phyloP scores from a whole-genome alignment of 2,888 invertebrate genomes.

The Erannis defoliaria region DNA sequence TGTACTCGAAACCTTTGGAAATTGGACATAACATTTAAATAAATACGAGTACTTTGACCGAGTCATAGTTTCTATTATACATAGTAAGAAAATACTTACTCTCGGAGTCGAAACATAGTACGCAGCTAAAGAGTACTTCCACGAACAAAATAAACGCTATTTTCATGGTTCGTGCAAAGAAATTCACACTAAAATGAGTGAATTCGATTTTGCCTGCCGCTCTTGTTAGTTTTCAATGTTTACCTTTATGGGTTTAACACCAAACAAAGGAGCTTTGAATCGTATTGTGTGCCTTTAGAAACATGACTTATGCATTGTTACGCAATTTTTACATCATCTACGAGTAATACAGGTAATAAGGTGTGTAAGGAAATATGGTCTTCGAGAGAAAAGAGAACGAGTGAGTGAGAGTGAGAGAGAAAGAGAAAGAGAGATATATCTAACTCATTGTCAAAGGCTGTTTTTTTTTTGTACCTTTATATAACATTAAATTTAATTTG shows the following conservation, averaged over 20 bases:
- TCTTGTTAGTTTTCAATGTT: constrained; percentile 41
- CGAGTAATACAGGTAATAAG: background rate
- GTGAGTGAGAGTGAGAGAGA: no score
- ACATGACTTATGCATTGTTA: constrained; percentile 27
- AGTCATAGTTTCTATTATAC: background rate
- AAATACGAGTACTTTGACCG: background rate
- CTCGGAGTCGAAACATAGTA: constrained; percentile 61
- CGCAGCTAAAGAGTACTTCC: constrained; percentile 45
- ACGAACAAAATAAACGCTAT: constrained; percentile 33
- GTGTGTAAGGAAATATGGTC: background rate
- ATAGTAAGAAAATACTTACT: constrained; percentile 59
- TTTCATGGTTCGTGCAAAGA: constrained; percentile 38
- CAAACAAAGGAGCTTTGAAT: constrained; percentile 39
- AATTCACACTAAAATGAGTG: constrained; percentile 38
- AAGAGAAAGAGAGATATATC: no score
- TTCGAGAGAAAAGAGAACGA: no score
- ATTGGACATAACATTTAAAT: background rate
- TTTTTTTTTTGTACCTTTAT: no score
- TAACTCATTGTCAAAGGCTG: no score
- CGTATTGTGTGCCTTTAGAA: constrained; percentile 33
- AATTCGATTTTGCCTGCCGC: constrained; percentile 30
- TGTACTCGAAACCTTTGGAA: constrained; percentile 45
- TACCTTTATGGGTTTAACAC: constrained; percentile 35
- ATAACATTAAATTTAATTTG: no score
- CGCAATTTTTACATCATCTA: constrained; percentile 16